Base-by-base conservation (phyloP, 2,797 vertebrate species). In the Peromyscus eremicus region DNA sequence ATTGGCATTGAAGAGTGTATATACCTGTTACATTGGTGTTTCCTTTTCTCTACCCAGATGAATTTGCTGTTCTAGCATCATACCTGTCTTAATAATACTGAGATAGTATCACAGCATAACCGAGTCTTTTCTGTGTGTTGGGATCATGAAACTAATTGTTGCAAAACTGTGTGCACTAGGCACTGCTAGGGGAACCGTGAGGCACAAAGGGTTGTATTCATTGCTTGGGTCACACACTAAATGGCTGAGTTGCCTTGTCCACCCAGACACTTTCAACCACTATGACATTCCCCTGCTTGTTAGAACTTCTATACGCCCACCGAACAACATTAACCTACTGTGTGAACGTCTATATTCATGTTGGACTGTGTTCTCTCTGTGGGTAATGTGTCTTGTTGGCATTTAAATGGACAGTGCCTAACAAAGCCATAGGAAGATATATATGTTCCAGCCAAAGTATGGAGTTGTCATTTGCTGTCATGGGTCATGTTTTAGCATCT, bases 21-120 rank as follows among this genome's bases (percentile, higher is more conserved):
- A 91, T 79, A 71, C 80, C 27, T 94, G 55, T 79, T 21, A 64
- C 6, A 52, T 82, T 91, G 76, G 34, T 77, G 11, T 64, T 97
- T 94, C 27, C 62, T 80, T 89, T 55, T 46, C 43, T 86, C 11
- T 88, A 57, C 29, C 23, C 16, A 81, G 19, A 27, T 91, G 52
- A 73, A 93, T 84, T 34, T 83, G 21, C 5, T 85, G 43, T 68
- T 46, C 46, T 5, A 60, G 6, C 3, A 40, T 75, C 81, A 21
- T 66, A 12, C 32, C 25, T 86, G 0, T 55, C 92, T 43, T 95
- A 70, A 80, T 40, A 86, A 17, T 11, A 93, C 60, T 37, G 75
- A 12, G 80, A 92, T 84, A 91, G 66, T 7, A 83, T 19, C 79
- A 43, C 64, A 86, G 2, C n/a, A 23, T 70, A 70, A 94, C 37